Conservation (phyloP, 2,113 vertebrate species). For the Pseudopodoces humilis region DNA sequence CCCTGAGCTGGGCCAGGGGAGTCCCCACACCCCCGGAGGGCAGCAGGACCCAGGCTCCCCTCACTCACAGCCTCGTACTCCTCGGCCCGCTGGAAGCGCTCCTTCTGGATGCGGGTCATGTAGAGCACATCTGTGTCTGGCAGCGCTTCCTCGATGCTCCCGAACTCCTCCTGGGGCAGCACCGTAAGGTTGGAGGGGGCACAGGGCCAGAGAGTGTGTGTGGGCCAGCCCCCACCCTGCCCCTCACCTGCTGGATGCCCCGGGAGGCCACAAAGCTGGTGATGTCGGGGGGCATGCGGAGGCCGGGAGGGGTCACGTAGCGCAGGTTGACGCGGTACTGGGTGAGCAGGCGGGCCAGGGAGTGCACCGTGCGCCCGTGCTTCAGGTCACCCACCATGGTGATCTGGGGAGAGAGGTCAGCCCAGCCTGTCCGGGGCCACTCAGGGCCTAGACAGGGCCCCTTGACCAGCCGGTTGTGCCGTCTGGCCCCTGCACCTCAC, state of each 20-base stretch:
- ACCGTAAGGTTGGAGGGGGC: neutral
- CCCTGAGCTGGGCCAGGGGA: neutral
- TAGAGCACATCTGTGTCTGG: conserved; percentile 94
- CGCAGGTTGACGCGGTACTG: conserved; percentile 92
- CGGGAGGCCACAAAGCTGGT: conserved; percentile 87
- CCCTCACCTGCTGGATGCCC: conserved; percentile 92
- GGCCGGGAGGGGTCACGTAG: conserved; percentile 88
- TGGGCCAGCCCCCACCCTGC: rapidly evolving
- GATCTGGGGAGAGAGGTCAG: conserved; percentile 72
- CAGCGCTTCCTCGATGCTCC: conserved; percentile 91
- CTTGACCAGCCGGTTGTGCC: rapidly evolving
- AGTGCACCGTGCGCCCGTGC: conserved; percentile 95
- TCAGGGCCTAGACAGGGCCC: neutral
- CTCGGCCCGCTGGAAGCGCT: conserved; percentile 82
- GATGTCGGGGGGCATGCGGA: conserved; percentile 89
- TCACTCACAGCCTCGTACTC: conserved; percentile 88
- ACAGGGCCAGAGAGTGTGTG: rapidly evolving
- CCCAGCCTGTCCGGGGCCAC: rapidly evolving
- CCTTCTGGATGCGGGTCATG: conserved; percentile 97
- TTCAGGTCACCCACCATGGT: conserved; percentile 98
- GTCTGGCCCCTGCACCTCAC: conserved; percentile 50
- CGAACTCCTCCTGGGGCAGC: conserved; percentile 87
- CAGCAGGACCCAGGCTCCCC: rapidly evolving
- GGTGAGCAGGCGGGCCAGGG: conserved; percentile 92
- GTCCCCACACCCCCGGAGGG: rapidly evolving